These are phyloP conservation scores for Palythoa grandis DNA, from an alignment of 92 coral and sea anemone species.

Conservation along the genomic window DNA sequence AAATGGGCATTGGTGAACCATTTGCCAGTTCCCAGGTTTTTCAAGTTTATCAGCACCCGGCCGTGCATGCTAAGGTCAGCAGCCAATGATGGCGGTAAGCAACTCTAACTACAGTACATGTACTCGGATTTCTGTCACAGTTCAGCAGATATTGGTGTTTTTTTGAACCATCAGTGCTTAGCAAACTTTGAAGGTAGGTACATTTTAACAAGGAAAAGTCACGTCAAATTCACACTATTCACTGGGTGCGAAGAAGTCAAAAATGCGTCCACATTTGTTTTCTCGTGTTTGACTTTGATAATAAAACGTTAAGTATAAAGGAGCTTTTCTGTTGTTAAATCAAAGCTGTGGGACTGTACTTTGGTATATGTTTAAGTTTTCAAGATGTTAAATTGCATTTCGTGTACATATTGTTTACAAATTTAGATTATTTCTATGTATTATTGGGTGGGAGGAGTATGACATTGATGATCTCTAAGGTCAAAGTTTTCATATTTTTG, in stretches of 20 bases:
- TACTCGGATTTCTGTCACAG: not conserved
- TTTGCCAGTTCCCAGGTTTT: not conserved
- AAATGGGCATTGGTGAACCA: not conserved
- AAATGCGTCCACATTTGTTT: no score
- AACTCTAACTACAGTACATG: not conserved
- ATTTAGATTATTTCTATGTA: not conserved
- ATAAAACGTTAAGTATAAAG: no score
- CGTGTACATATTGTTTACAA: not conserved
- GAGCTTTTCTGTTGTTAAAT: no score
- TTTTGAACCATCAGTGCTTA: constrained; percentile 7
- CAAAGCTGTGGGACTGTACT: not conserved
- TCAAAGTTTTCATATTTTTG: not conserved
- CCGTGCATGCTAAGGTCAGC: not conserved
- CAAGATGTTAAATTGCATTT: constrained; percentile 4
- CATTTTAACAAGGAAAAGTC: not conserved
- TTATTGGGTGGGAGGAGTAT: not conserved
- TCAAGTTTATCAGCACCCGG: constrained; percentile 1
- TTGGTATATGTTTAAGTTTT: not conserved
- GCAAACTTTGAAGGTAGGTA: constrained; percentile 13
- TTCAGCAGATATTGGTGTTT: not conserved
- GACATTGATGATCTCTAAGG: not conserved
- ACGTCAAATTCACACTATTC: not conserved
- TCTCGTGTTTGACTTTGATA: no score
- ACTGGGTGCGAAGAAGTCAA: not conserved
- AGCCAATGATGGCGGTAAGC: not conserved